phyloP scores from a whole-genome alignment of 2,888 invertebrate genomes.

The Peribatodes rhomboidaria region DNA sequence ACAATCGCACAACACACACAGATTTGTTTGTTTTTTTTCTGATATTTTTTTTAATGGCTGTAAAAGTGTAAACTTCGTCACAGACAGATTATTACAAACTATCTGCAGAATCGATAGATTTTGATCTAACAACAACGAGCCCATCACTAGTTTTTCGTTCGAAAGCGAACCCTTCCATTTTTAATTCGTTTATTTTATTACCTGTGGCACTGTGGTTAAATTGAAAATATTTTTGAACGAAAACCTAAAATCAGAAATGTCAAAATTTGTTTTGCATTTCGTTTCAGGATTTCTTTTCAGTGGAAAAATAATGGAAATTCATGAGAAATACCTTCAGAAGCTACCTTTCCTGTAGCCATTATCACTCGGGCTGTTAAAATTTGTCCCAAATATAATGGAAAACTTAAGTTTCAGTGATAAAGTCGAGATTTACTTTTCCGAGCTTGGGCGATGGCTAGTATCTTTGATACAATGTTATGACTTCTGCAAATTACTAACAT shows the following conservation, averaged over 20 bases:
- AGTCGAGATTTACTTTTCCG: conserved; percentile 89
- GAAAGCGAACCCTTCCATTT: not conserved
- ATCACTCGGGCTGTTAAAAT: conserved; percentile 8
- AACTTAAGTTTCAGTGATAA: conserved; percentile 88
- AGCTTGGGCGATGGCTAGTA: conserved; percentile 90
- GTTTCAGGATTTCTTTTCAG: conserved; percentile 23
- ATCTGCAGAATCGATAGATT: not conserved
- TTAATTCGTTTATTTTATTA: not conserved
- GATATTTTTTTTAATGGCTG: too few species aligned
- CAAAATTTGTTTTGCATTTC: conserved; percentile 54
- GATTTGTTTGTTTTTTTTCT: not conserved
- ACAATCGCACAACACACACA: not conserved
- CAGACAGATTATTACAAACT: too few species aligned
- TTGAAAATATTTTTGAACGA: conserved; percentile 45
- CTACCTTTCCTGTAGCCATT: conserved; percentile 1
- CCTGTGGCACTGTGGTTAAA: not conserved
- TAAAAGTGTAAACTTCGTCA: too few species aligned
- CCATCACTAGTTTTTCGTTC: not conserved
- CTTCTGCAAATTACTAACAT: conserved; percentile 4
- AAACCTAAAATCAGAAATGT: conserved; percentile 47
- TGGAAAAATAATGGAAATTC: conserved; percentile 25
- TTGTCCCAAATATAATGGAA: conserved; percentile 66
- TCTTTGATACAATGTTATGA: conserved; percentile 30
- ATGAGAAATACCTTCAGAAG: conserved; percentile 12
- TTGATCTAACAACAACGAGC: not conserved